These are phyloP conservation scores for Bos javanicus DNA, from an alignment of 2,113 vertebrate species.

Conservation along the genomic window DNA sequence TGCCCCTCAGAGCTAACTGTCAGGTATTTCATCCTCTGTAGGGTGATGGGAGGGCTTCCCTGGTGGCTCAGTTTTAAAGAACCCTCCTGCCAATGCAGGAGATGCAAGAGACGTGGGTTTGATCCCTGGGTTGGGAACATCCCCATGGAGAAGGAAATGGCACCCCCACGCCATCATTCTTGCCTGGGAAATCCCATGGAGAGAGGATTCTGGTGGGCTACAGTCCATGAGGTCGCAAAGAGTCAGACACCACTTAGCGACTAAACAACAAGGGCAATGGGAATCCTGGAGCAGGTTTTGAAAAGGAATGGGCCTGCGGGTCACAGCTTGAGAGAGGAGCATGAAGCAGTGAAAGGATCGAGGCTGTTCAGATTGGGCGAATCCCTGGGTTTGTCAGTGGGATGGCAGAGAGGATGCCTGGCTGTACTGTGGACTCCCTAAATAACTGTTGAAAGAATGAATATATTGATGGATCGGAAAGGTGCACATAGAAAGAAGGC, in stretches of 20 bases:
- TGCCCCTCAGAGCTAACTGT: background rate
- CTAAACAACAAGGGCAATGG: background rate
- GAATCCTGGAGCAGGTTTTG: background rate
- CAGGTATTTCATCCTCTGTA: background rate
- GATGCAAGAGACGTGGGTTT: background rate
- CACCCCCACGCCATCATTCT: background rate
- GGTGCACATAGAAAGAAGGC: background rate
- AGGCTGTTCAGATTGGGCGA: background rate
- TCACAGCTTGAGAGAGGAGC: background rate
- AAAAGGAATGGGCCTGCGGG: background rate
- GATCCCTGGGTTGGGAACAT: background rate
- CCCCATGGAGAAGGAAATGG: background rate
- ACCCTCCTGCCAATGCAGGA: background rate
- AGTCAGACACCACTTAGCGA: background rate
- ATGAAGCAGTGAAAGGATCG: background rate
- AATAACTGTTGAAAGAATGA: background rate
- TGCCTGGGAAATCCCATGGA: background rate
- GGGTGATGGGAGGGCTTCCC: background rate
- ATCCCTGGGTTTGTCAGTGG: background rate
- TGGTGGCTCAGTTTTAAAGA: background rate
- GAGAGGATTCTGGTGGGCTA: background rate
- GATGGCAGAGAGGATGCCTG: background rate
- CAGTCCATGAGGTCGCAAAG: background rate
- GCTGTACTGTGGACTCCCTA: background rate
- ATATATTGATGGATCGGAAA: background rate